These are phyloP conservation scores for Bellardia pandia DNA, from an alignment of 2,888 invertebrate species.

Conservation along the genomic window DNA sequence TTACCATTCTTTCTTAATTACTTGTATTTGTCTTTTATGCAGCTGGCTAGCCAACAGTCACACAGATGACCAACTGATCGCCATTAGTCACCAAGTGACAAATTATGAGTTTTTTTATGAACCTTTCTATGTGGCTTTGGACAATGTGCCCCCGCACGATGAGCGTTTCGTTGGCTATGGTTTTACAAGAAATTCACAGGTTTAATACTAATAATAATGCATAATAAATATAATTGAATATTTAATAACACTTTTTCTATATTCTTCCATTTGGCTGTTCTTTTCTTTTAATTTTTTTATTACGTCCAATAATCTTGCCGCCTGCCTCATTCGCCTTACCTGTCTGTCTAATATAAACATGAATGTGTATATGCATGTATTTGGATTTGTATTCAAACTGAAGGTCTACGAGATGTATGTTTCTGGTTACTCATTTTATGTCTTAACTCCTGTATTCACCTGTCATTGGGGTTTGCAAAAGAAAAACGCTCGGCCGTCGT, in stretches of 20 bases:
- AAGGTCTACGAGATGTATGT: slow-evolving; percentile 97
- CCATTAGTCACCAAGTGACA: slow-evolving; percentile 93
- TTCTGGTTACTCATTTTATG: slow-evolving; percentile 94
- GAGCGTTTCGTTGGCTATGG: slow-evolving; percentile 96
- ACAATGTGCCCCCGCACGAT: slow-evolving; percentile 93
- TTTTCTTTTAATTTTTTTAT: slow-evolving; percentile 10
- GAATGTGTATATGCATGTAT: neutral
- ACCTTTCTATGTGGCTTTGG: slow-evolving; percentile 94
- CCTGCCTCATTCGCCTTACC: neutral
- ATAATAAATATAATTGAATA: slow-evolving; percentile 18
- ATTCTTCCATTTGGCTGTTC: neutral
- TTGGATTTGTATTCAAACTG: slow-evolving; percentile 62
- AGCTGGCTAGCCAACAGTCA: slow-evolving; percentile 78
- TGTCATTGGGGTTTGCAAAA: slow-evolving; percentile 95
- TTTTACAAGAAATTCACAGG: slow-evolving; percentile 96
- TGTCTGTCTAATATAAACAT: neutral
- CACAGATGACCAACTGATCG: slow-evolving; percentile 82
- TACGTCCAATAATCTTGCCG: neutral
- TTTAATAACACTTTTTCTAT: slow-evolving; percentile 1
- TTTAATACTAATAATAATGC: slow-evolving; percentile 80
- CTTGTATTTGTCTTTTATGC: slow-evolving; percentile 28
- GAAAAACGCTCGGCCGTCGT: slow-evolving; percentile 90
- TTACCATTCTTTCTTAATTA: slow-evolving; percentile 11
- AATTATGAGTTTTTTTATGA: slow-evolving; percentile 94
- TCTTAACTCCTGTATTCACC: slow-evolving; percentile 94